Evolutionary conservation across 2,113 vertebrate genomes (phyloP), one percentile per base, ranked within the genome.

Genomic region (Cavia porcellus): DNA sequence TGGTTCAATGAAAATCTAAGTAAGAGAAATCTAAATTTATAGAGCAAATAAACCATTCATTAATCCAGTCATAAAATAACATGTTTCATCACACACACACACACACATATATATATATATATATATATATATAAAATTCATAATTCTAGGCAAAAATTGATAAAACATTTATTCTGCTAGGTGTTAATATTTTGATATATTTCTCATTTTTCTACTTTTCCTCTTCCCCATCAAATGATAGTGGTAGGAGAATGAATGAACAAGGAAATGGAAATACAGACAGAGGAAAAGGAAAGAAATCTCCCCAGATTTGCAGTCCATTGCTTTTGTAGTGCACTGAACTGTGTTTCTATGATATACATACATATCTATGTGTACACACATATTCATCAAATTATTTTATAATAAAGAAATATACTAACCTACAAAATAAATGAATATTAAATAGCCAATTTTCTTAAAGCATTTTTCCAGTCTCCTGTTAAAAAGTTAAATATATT

Each of bases 1-100:
- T 32, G 85, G 62, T 74, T 59, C 64, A 96, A 45, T 59, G 30
- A 74, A 85, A 72, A 90, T 3, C 47, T 91, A 93, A 94, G 66
- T 75, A 14, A 90, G 25, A 88, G 84, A 0, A 42, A 88, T 92
- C 9, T 92, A 79, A 90, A 87, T 85, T 79, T 83, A 57, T 80
- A 72, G 32, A 89, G 14, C 79, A 86, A 70, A 13, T 66, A 93
- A 10, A 9, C 5, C 62, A 86, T 32, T 83, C n/a, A 89, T 57
- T 66, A 91, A 79, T 90, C 35, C 7, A 68, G 35, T 93, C 42
- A 61, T 59, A 61, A 93, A 90, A 66, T 89, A 70, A 74, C 19
- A 28, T 2, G 0, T 64, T 86, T 55, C 19, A 83, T 79, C 19
- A n/a, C n/a, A n/a, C n/a, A n/a, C n/a, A n/a, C n/a, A n/a, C n/a